These are phyloP conservation scores for Drosophila rhopaloa DNA, from an alignment of 1,140 invertebrate genomes.

Conservation along the genomic window DNA sequence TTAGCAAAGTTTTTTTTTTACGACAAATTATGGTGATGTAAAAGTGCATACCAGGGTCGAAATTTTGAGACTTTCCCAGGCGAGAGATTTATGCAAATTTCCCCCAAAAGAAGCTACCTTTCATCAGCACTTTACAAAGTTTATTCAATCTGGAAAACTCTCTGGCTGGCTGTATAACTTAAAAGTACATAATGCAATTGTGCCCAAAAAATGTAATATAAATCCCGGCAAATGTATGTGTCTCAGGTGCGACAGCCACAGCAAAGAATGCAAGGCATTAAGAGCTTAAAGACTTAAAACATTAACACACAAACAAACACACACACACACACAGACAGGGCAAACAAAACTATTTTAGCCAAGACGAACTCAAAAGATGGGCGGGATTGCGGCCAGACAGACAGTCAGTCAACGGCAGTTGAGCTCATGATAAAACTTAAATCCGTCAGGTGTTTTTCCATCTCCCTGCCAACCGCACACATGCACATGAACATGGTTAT, in stretches of 20 bases:
- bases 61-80: constrained; percentile 5
- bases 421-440: constrained; percentile 70
- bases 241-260: constrained; percentile 44
- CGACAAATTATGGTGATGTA: neutral
- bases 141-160: constrained; percentile 31
- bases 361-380: constrained; percentile 35
- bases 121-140: constrained; percentile 31
- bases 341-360: constrained; percentile 62
- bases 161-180: constrained; percentile 2
- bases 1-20: constrained; percentile 9
- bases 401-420: constrained; percentile 56
- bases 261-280: constrained; percentile 68
- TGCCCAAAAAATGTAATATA: constrained; percentile 36
- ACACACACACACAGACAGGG: neutral
- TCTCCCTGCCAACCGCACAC: constrained; percentile 14
- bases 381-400: constrained; percentile 33
- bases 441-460: constrained; percentile 69
- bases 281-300: constrained; percentile 76
- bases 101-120: constrained; percentile 1
- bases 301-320: constrained; percentile 47
- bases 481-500: constrained; percentile 33
- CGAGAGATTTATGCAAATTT: constrained; percentile 10
- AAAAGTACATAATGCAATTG: constrained; percentile 45
- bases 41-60: constrained; percentile 11
- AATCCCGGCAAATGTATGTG: constrained; percentile 28